These are phyloP conservation scores for Amblyopsis hoosieri DNA, from an alignment of 2,797 vertebrate genomes.

Conservation along the genomic window DNA sequence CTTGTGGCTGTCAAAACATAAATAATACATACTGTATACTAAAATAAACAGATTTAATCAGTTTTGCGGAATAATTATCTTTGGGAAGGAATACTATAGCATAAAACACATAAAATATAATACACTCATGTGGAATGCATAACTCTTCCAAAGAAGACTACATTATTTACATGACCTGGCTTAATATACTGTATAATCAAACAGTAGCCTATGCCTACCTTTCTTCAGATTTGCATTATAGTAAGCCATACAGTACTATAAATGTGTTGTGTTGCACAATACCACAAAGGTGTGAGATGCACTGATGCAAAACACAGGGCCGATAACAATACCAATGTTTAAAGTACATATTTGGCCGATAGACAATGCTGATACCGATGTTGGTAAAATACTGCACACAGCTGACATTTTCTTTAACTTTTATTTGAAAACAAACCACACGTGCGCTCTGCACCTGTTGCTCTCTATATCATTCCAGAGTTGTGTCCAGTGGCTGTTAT, in stretches of 20 bases:
- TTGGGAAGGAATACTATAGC: neutral
- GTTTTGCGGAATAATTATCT: neutral
- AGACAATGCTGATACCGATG: too few relatives aligned
- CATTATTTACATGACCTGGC: neutral
- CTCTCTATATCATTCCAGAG: too few relatives aligned
- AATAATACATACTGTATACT: neutral
- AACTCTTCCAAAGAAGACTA: neutral
- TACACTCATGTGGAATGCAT: neutral
- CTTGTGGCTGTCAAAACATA: neutral
- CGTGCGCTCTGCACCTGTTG: too few relatives aligned
- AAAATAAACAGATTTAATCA: neutral
- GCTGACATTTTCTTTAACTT: too few relatives aligned
- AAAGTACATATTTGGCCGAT: too few relatives aligned
- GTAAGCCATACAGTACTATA: neutral
- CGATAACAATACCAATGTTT: too few relatives aligned
- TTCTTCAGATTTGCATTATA: neutral
- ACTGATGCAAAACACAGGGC: too few relatives aligned
- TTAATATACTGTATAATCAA: neutral
- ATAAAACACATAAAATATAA: neutral
- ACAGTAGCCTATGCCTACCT: too few relatives aligned
- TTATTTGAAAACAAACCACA: too few relatives aligned
- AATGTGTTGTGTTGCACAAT: neutral
- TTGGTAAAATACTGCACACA: too few relatives aligned
- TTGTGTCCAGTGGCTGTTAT: too few relatives aligned
- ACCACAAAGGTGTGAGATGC: neutral